Conservation (phyloP, 1,140 invertebrate genomes). For the Drosophila ohnishii region DNA sequence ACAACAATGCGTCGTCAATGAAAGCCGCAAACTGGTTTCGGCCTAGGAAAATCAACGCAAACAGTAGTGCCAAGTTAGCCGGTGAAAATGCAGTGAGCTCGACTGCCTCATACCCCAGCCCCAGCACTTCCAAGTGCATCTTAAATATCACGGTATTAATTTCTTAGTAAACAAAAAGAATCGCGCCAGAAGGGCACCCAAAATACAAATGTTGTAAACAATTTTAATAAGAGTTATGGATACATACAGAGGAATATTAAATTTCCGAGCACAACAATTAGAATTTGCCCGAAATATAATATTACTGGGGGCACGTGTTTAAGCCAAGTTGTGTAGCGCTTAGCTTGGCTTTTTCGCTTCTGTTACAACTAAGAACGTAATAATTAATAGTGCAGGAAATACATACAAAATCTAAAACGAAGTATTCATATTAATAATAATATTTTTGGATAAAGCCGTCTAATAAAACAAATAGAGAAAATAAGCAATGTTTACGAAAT, state of each 20-base stretch:
- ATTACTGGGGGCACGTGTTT: conserved; percentile 17
- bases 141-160: conserved; percentile 11
- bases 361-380: neutral
- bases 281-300: conserved; percentile 13
- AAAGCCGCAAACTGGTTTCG: conserved; percentile 61
- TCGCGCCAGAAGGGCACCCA: conserved; percentile 27
- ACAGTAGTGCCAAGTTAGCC: conserved; percentile 32
- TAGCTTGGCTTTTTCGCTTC: neutral
- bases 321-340: neutral
- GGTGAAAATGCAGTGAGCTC: conserved; percentile 27
- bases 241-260: conserved; percentile 6
- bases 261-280: conserved; percentile 15
- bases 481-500: neutral
- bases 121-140: conserved; percentile 4
- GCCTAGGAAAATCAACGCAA: conserved; percentile 35
- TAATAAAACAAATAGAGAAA: neutral
- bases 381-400: neutral
- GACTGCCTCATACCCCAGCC: conserved; percentile 32
- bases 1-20: conserved; percentile 57
- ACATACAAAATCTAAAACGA: neutral
- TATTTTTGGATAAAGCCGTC: neutral
- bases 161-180: conserved; percentile 35
- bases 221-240: neutral
- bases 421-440: neutral
- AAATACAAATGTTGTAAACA: conserved; percentile 23